phyloP scores from a whole-genome alignment of 2,888 invertebrate species.

The Ptilodon capucinus region DNA sequence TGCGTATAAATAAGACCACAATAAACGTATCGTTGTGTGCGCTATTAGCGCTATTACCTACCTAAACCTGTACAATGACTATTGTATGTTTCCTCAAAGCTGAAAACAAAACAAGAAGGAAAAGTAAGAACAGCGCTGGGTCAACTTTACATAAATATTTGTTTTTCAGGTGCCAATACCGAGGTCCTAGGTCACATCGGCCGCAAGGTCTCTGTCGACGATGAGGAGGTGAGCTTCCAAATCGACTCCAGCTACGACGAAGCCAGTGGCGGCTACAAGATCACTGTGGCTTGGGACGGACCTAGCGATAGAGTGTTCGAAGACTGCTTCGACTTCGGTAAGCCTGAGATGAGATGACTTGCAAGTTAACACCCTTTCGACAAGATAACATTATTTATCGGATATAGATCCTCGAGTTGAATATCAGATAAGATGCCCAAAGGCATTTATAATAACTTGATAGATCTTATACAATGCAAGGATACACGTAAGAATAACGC shows the following conservation, averaged over 20 bases:
- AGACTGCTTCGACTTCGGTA: constrained; percentile 77
- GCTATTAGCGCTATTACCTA: no score
- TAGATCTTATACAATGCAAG: no score
- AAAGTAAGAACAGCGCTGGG: no score
- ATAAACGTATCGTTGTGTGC: no score
- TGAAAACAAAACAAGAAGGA: no score
- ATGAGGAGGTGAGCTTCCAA: constrained; percentile 54
- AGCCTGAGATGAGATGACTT: constrained; percentile 15
- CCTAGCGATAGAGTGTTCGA: constrained; percentile 64
- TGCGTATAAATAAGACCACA: no score
- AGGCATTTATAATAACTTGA: no score
- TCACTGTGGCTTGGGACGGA: constrained; percentile 65
- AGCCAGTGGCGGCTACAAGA: constrained; percentile 50
- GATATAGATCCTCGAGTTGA: no score
- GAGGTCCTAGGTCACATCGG: constrained; percentile 58
- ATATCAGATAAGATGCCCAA: no score
- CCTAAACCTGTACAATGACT: no score
- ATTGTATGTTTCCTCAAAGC: no score
- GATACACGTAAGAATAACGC: no score
- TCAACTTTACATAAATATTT: background rate
- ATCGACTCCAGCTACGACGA: constrained; percentile 41
- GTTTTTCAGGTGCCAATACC: constrained; percentile 31
- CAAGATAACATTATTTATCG: background rate
- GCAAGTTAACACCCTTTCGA: background rate
- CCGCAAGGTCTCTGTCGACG: constrained; percentile 41